Evolutionary conservation across 2,888 invertebrate genomes (phyloP).

Genomic region (Heteromurus nitidus): DNA sequence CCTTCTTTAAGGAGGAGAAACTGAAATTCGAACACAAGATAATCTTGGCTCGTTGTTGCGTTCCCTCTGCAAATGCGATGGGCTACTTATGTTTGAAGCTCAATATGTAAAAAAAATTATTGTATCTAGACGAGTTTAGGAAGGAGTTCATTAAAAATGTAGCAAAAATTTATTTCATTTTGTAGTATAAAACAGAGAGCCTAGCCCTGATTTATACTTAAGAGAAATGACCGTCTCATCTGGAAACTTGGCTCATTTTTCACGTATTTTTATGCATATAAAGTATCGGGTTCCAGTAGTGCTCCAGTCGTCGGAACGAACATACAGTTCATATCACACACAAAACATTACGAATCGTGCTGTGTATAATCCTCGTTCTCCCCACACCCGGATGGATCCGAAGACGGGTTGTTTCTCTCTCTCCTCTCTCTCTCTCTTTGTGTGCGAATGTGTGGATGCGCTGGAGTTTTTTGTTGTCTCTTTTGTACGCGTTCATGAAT

Average conservation of each 20-base stretch:
- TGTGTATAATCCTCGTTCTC: conserved; percentile 4
- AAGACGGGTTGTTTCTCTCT: conserved; percentile 45
- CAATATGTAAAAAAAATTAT: no score
- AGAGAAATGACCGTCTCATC: conserved; percentile 34
- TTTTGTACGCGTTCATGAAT: no score
- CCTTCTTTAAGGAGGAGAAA: no score
- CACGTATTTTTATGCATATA: conserved; percentile 37
- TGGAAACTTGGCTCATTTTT: conserved; percentile 27
- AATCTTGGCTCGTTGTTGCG: no score
- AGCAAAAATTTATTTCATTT: no score
- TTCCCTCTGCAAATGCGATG: no score
- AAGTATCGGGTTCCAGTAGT: conserved; percentile 24
- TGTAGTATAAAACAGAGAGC: background rate
- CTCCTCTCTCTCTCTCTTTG: conserved; percentile 8
- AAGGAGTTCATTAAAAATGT: no score
- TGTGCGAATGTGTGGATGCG: conserved; percentile 14
- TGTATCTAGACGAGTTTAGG: no score
- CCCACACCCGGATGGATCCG: conserved; percentile 52
- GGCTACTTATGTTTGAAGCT: no score
- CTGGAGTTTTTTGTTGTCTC: conserved; percentile 35
- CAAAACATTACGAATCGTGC: conserved; percentile 1
- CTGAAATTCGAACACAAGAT: no score
- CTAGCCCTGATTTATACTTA: conserved; percentile 32
- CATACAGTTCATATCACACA: conserved; percentile 16
- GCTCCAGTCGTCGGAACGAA: conserved; percentile 36